Conservation (phyloP, 2,888 invertebrate species). For the Erebia epiphron region DNA sequence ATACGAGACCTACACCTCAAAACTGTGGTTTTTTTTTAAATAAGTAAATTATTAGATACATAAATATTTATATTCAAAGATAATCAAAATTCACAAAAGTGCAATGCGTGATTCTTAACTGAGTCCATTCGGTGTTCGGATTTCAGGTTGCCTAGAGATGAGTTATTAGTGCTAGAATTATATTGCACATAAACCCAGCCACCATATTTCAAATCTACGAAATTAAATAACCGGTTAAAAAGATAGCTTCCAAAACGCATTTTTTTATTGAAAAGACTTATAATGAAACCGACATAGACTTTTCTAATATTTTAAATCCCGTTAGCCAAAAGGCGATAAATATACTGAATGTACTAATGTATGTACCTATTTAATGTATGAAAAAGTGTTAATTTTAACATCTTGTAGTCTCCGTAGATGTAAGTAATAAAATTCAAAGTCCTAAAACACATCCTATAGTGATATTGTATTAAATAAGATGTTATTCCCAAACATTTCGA, state of each 20-base stretch:
- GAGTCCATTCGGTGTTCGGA: not conserved
- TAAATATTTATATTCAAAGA: no score
- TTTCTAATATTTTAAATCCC: constrained; percentile 7
- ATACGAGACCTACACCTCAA: no score
- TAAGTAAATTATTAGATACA: no score
- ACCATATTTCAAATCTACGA: not conserved
- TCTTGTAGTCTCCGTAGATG: not conserved
- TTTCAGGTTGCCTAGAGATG: not conserved
- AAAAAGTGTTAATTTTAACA: no score
- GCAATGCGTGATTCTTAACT: no score
- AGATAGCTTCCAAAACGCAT: constrained; percentile 7
- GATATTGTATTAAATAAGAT: not conserved
- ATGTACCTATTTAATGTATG: not conserved
- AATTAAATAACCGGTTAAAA: constrained; percentile 10
- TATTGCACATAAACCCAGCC: not conserved
- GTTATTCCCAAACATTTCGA: not conserved
- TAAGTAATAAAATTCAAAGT: constrained; percentile 1
- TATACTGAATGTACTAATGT: constrained; percentile 6
- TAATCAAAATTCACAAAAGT: no score
- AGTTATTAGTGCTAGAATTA: not conserved
- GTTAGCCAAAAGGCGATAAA: constrained; percentile 17
- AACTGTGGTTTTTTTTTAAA: no score
- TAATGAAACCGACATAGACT: not conserved
- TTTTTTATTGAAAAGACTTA: not conserved
- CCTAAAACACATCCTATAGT: not conserved